Evolutionary conservation across 2,113 vertebrate genomes (phyloP).

Genomic region (Sylvicapra grimmia): DNA sequence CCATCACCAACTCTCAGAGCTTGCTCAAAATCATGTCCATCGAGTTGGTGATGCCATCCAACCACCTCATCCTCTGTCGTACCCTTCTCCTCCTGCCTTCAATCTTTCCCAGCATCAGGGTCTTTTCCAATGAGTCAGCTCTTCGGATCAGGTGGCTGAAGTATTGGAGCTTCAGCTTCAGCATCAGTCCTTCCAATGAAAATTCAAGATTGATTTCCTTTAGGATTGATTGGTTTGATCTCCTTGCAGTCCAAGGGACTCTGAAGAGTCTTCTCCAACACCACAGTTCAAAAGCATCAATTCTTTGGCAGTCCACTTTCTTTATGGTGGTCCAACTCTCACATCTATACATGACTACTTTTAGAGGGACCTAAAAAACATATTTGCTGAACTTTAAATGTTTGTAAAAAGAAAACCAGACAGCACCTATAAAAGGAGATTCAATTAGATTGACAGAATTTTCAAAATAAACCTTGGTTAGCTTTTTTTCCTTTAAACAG

Average conservation of each 20-base stretch:
- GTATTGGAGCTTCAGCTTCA: neutral
- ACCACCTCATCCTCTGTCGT: neutral
- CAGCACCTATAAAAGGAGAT: neutral
- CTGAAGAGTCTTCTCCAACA: neutral
- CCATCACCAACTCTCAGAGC: neutral
- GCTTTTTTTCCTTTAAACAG: neutral
- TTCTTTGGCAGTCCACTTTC: neutral
- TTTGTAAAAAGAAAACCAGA: neutral
- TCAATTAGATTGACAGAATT: neutral
- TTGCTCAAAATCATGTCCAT: neutral
- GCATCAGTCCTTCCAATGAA: neutral
- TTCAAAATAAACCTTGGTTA: neutral
- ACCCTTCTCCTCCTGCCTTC: neutral
- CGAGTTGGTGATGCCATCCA: neutral
- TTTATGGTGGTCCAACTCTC: neutral
- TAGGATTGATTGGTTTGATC: neutral
- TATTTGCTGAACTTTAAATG: neutral
- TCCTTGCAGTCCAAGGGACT: neutral
- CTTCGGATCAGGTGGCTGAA: neutral
- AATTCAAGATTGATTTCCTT: neutral
- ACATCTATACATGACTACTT: neutral
- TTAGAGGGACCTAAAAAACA: neutral
- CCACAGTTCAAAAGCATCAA: neutral
- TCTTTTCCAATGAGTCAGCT: neutral
- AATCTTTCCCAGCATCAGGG: neutral